Conservation (phyloP, 2,888 invertebrate species). For the Papilio elwesi region DNA sequence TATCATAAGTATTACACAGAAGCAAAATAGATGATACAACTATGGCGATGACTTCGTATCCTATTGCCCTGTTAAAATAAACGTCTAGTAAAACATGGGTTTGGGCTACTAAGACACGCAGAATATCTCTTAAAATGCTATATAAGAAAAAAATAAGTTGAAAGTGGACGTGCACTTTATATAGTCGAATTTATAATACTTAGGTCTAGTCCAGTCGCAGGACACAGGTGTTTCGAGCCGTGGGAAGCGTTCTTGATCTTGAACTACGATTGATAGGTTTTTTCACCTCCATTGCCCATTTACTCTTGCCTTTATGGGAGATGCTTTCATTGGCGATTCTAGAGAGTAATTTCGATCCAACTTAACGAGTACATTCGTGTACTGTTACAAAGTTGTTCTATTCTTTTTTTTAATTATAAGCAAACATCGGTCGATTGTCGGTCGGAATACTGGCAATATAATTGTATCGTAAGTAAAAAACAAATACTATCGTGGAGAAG, state of each 20-base stretch:
- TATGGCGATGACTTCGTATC: too few species aligned
- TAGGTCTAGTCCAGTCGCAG: constrained; percentile 53
- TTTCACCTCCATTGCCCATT: constrained; percentile 48
- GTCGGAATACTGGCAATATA: not conserved
- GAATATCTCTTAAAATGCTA: too few species aligned
- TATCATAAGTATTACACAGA: too few species aligned
- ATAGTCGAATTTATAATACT: constrained; percentile 40
- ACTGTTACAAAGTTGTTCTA: not conserved
- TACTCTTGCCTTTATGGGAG: constrained; percentile 47
- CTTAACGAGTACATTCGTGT: constrained; percentile 15
- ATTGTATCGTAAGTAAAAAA: constrained; percentile 4
- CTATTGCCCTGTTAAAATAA: too few species aligned
- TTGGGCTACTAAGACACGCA: too few species aligned
- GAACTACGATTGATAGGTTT: constrained; percentile 57
- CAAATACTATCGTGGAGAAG: not conserved
- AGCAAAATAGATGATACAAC: too few species aligned
- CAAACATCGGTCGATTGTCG: constrained; percentile 1
- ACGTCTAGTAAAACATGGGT: too few species aligned
- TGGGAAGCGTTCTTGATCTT: constrained; percentile 72
- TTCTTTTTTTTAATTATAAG: constrained; percentile 6
- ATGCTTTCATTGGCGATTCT: constrained; percentile 51
- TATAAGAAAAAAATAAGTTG: too few species aligned
- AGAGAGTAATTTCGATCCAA: constrained; percentile 24
- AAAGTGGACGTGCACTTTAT: constrained; percentile 41
- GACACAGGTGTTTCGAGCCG: constrained; percentile 74